Base-by-base conservation (phyloP, 2,888 invertebrate genomes). In the Stomorhina lunata region DNA sequence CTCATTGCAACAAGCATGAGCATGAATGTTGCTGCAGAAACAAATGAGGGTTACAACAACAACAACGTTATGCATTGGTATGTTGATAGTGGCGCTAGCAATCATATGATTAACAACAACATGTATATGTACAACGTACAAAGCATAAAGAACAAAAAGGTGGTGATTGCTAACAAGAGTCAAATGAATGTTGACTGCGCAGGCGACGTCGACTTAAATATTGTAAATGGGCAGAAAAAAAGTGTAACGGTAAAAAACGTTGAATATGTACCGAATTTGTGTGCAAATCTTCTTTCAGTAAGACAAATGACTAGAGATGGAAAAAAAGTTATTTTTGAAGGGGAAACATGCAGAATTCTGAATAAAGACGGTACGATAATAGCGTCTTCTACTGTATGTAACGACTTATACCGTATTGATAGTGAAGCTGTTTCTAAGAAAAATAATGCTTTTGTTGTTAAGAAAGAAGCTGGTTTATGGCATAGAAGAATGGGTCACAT, bases 401-500 rank as follows among this genome's bases (percentile, higher is more conserved):
- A 84, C 48, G 81, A 77, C 25, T 32, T 81, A 25, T 85, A 84
- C 32, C 61, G 80, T 7, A 32, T 81, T 10, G 71, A 83, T 57
- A 83, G 75, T 68, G 76, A 83, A 69, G 12, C 34, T 9, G 15
- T 20, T 20, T 4, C 12, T 9, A 61, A 22, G n/a, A 15, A 20
- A 9, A 10, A 73, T 0, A 69, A 22, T 3, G 75, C 59, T 4
- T 37, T 79, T 34, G 22, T 63, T n/a, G 82, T 45, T 4, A 59
- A 7, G 32, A 59, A 72, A 25, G 37, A 57, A 20, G 37, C 63
- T 9, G 29, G 69, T 27, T 59, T 86, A 10, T 86, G 87, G 86
- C 86, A 86, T 48, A 81, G 84, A 9, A 76, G 86, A 53, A 53
- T 86, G 50, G 86, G 85, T n/a, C 85, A 85, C 27, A 84, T 86